Percentiles rank a stretch among this genome's conserved stretches.
phyloP scores from a whole-genome alignment of 2,888 invertebrate genomes.

The Oscheius onirici region DNA sequence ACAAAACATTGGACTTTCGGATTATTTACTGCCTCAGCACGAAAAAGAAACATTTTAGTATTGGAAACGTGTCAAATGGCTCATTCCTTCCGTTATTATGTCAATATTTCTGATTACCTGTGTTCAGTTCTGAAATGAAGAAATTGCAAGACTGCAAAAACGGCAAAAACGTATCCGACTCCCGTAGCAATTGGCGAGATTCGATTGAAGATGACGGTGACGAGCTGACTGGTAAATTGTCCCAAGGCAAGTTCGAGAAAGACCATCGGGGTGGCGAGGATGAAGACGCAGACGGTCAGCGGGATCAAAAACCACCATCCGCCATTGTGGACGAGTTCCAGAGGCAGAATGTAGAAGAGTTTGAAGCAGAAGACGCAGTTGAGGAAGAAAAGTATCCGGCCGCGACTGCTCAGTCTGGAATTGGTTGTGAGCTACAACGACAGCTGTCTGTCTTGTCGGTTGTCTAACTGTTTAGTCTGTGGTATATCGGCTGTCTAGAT shows the following conservation, averaged over 20 bases:
- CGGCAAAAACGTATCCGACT: background rate
- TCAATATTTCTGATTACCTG: background rate
- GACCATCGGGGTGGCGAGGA: conserved; percentile 14
- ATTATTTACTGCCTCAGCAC: no score
- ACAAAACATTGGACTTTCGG: no score
- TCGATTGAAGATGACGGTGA: background rate
- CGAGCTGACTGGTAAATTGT: conserved; percentile 18
- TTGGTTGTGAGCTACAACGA: no score
- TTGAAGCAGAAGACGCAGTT: conserved; percentile 16
- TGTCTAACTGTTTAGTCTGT: no score
- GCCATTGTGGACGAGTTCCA: conserved; percentile 12
- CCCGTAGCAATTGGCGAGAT: conserved; percentile 9
- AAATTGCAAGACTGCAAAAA: background rate
- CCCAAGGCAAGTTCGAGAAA: conserved; percentile 28
- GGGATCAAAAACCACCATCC: conserved; percentile 13
- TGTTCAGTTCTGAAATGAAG: conserved; percentile 11
- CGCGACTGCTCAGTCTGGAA: no score
- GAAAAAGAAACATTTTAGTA: no score
- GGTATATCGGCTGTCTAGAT: no score
- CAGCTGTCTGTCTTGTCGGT: no score
- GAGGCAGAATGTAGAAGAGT: background rate
- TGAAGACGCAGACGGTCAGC: background rate
- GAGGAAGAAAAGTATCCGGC: no score
- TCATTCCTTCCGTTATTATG: no score
- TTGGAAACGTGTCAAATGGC: no score